Percentiles rank a stretch among this genome's conserved stretches.
phyloP scores from a whole-genome alignment of 1,140 invertebrate species.

The Cepaea nemoralis region DNA sequence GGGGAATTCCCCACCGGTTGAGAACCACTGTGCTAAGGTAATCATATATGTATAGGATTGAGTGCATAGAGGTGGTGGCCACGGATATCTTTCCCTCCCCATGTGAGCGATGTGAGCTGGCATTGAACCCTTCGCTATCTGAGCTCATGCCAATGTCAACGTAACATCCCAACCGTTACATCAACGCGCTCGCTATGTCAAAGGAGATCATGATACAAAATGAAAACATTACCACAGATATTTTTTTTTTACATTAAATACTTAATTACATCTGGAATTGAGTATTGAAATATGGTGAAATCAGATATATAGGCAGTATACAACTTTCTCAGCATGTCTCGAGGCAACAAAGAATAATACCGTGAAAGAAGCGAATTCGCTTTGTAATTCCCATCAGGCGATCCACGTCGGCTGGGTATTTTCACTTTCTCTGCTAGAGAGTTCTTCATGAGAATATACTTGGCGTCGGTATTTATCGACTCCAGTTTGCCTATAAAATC shows the following conservation, averaged over 20 bases:
- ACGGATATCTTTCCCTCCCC: no score
- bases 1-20: no score
- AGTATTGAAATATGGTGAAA: conserved; percentile 29
- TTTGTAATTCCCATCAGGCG: not conserved
- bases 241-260: not conserved
- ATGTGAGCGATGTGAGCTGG: no score
- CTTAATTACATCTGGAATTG: conserved; percentile 17
- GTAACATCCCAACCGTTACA: no score
- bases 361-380: not conserved
- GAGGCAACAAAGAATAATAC: conserved; percentile 9
- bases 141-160: no score
- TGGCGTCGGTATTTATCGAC: conserved; percentile 10
- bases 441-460: not conserved
- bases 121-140: no score
- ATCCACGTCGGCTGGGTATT: conserved; percentile 25
- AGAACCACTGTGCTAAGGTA: no score
- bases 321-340: not conserved
- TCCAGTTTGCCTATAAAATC: conserved; percentile 41
- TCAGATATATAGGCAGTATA: not conserved
- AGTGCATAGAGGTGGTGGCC: no score
- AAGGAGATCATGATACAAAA: no score
- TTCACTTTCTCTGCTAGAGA: not conserved
- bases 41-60: no score
- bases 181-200: no score
- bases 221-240: no score